Percentiles rank a stretch among this genome's conserved stretches.
Evolutionary conservation across 2,113 vertebrate genomes (phyloP).

Genomic region (Petrocephalus microphthalmus): DNA sequence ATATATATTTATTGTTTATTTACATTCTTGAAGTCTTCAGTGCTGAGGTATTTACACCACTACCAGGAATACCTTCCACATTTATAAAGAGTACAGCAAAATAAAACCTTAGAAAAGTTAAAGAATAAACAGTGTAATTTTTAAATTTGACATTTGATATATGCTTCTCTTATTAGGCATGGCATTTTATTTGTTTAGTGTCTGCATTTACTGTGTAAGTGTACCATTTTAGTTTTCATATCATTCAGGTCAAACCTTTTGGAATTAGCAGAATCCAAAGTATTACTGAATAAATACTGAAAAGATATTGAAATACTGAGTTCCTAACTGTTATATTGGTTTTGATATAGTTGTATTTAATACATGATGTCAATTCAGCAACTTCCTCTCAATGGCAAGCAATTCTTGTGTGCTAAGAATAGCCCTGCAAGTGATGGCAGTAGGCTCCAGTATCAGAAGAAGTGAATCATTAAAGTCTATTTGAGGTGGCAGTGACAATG

Average conservation of each 20-base stretch:
- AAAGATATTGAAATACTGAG: background rate
- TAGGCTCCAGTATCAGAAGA: background rate
- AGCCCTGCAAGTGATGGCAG: background rate
- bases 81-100: background rate
- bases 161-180: background rate
- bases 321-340: background rate
- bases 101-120: background rate
- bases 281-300: background rate
- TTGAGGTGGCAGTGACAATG: background rate
- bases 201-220: background rate
- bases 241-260: background rate
- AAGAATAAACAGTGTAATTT: background rate
- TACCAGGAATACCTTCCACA: background rate
- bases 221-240: background rate
- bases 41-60: background rate
- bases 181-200: background rate
- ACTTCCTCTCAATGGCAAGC: background rate
- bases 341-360: background rate
- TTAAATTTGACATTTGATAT: background rate
- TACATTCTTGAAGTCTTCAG: background rate
- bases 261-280: background rate
- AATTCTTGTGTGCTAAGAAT: background rate
- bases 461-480: background rate
- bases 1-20: background rate
- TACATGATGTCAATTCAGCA: background rate